Evolutionary conservation across 1,140 invertebrate genomes (phyloP), one percentile per base, ranked within the genome.

Genomic region (Rhizoglyphus robini): DNA sequence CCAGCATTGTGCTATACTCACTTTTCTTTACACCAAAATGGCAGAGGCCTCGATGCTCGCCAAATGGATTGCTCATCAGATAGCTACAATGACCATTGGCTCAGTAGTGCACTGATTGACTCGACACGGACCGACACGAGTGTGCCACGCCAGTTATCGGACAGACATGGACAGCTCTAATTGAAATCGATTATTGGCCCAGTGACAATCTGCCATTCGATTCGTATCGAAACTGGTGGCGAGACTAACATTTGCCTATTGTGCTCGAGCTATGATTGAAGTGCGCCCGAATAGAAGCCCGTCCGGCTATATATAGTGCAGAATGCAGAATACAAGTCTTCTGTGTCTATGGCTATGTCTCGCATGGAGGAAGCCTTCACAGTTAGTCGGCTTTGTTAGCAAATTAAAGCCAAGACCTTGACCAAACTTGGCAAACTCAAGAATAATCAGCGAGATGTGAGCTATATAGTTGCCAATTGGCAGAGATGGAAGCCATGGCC

Each of bases 351-450:
- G 36, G 36, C 36, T 41, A 41, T 41, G 36, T 41, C 36, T 18
- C 36, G 36, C 18, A 41, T 41, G 36, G 36, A 54, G 51, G 31
- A 54, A 54, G 51, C 51, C 51, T 54, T 54, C 51, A 54, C 51
- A 54, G 51, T 54, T 54, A 54, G 51, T 54, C 51, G 51, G 51
- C 51, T 54, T 54, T 54, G 51, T 54, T 54, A 54, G 51, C 51
- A 54, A 54, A 54, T 54, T 54, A 54, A 54, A 54, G 51, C 51
- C 51, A 54, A 54, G 51, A 54, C 51, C 51, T 54, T 54, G 51
- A 54, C 51, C 51, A 54, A 54, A 54, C 51, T 54, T 54, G 51
- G 51, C 51, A 54, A 54, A 54, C 51, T 20, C 8, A 54, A 32
- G 51, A 54, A 54, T 54, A 54, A 54, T 54, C 51, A 54, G 20